Conservation (phyloP, 2,888 invertebrate species). For the Pseudanteris insignis region DNA sequence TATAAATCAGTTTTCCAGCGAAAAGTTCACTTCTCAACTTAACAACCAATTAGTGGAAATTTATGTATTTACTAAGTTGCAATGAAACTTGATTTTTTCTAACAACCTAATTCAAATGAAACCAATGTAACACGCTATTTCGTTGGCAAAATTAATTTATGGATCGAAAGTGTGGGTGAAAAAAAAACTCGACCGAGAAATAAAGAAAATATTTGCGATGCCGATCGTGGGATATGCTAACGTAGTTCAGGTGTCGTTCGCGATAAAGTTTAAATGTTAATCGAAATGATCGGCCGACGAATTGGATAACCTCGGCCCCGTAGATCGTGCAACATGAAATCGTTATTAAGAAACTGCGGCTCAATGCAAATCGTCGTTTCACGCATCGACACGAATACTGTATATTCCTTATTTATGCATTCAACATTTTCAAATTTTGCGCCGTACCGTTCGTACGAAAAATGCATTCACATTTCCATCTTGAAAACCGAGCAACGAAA, state of each 20-base stretch:
- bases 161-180: constrained; percentile 29
- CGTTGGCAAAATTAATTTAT: no score
- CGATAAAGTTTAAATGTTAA: constrained; percentile 35
- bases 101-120: no score
- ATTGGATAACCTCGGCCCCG: constrained; percentile 10
- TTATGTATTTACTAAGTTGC: no score
- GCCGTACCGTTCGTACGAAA: no score
- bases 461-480: no score
- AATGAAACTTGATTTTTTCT: no score
- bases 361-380: constrained; percentile 2
- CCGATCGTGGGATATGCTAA: constrained; percentile 35
- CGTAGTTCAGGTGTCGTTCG: constrained; percentile 32
- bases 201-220: constrained; percentile 25
- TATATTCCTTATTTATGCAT: background rate
- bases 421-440: background rate
- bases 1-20: no score
- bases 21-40: no score
- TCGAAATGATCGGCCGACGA: constrained; percentile 26
- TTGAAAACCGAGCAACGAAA: no score
- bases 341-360: constrained; percentile 3
- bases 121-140: no score
- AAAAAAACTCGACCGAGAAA: constrained; percentile 21
- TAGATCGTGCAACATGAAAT: constrained; percentile 3
- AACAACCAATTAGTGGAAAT: no score
- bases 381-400: background rate